A percentile compares a stretch with the other conserved stretches of the same genome.
These are phyloP conservation scores for Agrotis ipsilon DNA, from an alignment of 2,888 invertebrate genomes.

Conservation along the genomic window DNA sequence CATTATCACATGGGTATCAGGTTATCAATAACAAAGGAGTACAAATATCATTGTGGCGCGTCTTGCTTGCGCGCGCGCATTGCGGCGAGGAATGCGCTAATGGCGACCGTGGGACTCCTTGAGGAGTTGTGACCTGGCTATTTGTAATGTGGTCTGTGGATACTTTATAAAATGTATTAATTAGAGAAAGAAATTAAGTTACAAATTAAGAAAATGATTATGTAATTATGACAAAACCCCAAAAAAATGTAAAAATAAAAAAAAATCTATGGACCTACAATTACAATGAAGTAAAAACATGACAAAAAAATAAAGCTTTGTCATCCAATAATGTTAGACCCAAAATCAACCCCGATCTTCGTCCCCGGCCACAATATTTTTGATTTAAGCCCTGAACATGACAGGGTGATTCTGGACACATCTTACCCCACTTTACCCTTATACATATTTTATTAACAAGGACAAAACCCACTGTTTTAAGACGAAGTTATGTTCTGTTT, in stretches of 20 bases:
- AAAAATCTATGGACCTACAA: neutral
- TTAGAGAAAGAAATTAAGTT: neutral
- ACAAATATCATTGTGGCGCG: conserved; percentile 63
- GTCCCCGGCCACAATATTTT: conserved; percentile 43
- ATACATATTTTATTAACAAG: conserved; percentile 57
- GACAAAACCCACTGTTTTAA: conserved; percentile 41
- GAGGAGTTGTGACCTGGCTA: neutral
- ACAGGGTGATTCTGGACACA: conserved; percentile 43
- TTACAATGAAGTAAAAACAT: conserved; percentile 13
- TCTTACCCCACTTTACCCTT: conserved; percentile 27
- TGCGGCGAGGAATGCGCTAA: conserved; percentile 52
- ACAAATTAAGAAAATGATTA: no score
- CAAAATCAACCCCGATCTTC: conserved; percentile 43
- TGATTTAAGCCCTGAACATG: conserved; percentile 46
- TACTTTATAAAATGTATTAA: neutral
- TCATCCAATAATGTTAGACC: conserved; percentile 45
- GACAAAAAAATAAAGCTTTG: conserved; percentile 24
- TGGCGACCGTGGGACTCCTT: conserved; percentile 57
- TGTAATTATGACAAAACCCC: no score
- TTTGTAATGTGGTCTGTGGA: neutral
- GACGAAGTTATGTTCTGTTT: conserved; percentile 45
- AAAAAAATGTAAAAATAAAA: neutral
- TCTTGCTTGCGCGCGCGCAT: conserved; percentile 51
- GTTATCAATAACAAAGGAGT: conserved; percentile 61
- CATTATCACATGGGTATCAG: conserved; percentile 58